Evolutionary conservation across 2,888 invertebrate genomes (phyloP), one percentile per base, ranked within the genome.

Genomic region (Julus scandinavius): DNA sequence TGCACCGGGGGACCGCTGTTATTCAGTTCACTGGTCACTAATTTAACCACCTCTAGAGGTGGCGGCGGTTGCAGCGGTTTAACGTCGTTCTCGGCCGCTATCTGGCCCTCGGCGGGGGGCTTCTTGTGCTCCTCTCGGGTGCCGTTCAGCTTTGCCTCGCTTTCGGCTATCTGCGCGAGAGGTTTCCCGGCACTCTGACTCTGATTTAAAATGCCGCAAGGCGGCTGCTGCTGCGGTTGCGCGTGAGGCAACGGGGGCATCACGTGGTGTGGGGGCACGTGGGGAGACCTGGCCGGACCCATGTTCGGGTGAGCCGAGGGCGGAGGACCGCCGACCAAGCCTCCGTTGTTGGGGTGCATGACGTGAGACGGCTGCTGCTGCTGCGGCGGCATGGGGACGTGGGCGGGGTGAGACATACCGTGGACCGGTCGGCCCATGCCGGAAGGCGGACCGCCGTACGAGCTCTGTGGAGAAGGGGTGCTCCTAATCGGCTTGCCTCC

Each of bases 401-500:
- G 49, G 0, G 88, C 88, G 38, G 87, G 86, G 17, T 86, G 88
- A 9, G n/a, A 2, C n/a, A 20, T 11, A 6, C 41, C 20, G 45
- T 85, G 85, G 45, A 85, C 49, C 3, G 17, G 85, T 9, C 85
- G n/a, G 20, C 40, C 87, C 87, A 29, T 83, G 49, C 58, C 41
- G 29, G 72, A 49, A n/a, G 86, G 85, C n/a, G 88, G 87, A 41
- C 89, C 88, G 50, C 87, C 45, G 9, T 63, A 87, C 11, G 90
- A 89, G 86, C 90, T 90, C 87, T 90, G 89, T 40, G 94, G 94
- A 11, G 94, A 93, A 80, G 94, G 94, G 1, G 94, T 94, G 89
- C 94, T 94, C 72, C 96, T 94, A 90, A 95, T 94, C 88, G 96
- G 91, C 92, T 95, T 96, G n/a, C 89, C 89, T 80, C 94, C 92